These are phyloP conservation scores for Tetranychus truncatus DNA, from an alignment of 2,888 invertebrate genomes.

Conservation along the genomic window DNA sequence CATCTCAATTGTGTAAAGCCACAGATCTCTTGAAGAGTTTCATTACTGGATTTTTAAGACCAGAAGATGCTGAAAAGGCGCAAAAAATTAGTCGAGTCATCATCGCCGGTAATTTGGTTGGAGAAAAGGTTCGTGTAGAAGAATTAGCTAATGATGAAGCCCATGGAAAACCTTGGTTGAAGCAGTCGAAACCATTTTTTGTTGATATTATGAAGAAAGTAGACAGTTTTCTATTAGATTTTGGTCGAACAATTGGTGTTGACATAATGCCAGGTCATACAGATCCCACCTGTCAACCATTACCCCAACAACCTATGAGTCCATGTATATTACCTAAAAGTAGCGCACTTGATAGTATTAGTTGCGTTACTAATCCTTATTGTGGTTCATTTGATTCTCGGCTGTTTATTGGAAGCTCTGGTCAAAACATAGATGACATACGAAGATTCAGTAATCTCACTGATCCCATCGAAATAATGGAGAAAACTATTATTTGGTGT, in stretches of 20 bases:
- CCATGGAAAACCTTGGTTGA: slow-evolving; percentile 13
- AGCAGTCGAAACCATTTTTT: slow-evolving; percentile 24
- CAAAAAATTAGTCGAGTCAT: slow-evolving; percentile 55
- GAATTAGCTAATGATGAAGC: not conserved
- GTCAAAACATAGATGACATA: slow-evolving; percentile 62
- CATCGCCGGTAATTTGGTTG: slow-evolving; percentile 46
- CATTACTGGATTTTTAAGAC: slow-evolving; percentile 53
- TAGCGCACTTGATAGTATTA: slow-evolving; percentile 42
- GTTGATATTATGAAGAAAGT: slow-evolving; percentile 44
- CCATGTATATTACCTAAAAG: slow-evolving; percentile 56
- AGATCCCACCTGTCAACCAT: slow-evolving; percentile 66
- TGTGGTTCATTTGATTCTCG: slow-evolving; percentile 34
- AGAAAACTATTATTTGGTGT: slow-evolving; percentile 61
- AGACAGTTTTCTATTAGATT: slow-evolving; percentile 42
- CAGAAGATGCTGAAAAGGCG: slow-evolving; percentile 43
- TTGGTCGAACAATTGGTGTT: slow-evolving; percentile 42
- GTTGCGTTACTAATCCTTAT: slow-evolving; percentile 72
- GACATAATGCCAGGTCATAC: slow-evolving; percentile 78
- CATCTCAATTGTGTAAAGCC: not conserved
- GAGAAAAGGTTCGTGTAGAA: slow-evolving; percentile 3
- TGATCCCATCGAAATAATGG: slow-evolving; percentile 52
- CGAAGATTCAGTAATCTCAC: slow-evolving; percentile 44
- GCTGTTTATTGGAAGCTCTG: slow-evolving; percentile 45
- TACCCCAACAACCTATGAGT: slow-evolving; percentile 86
- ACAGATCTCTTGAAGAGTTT: slow-evolving; percentile 46